These are phyloP conservation scores for Palythoa caribaeorum DNA, from an alignment of 92 coral and sea anemone species.

Conservation along the genomic window DNA sequence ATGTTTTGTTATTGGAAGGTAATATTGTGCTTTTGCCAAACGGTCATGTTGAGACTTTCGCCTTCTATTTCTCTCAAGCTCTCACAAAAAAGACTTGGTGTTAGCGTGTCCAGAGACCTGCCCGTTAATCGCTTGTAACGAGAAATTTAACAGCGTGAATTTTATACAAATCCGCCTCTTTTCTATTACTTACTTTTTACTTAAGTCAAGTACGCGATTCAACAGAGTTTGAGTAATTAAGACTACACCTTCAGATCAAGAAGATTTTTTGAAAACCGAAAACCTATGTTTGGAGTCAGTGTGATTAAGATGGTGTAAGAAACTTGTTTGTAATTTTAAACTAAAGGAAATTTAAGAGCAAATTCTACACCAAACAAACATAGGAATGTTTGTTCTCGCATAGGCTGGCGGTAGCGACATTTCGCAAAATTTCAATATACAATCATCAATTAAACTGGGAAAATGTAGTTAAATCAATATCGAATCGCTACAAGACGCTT, in stretches of 20 bases:
- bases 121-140: slow-evolving; percentile 28
- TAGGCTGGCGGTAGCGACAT: not conserved
- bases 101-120: not conserved
- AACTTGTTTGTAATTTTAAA: too few relatives aligned
- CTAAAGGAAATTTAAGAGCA: not conserved
- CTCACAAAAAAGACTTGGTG: not conserved
- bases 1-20: not conserved
- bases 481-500: not conserved
- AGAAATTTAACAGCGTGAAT: slow-evolving; percentile 15
- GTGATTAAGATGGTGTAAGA: too few relatives aligned
- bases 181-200: not conserved
- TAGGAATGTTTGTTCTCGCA: not conserved
- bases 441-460: not conserved
- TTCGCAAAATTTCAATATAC: too few relatives aligned
- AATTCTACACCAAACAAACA: not conserved
- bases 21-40: not conserved
- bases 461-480: not conserved
- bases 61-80: not conserved
- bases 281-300: too few relatives aligned
- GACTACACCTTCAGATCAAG: too few relatives aligned
- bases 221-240: not conserved
- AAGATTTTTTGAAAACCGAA: too few relatives aligned
- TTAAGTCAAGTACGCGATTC: not conserved
- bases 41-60: not conserved
- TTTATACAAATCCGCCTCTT: not conserved